Evolutionary conservation across 2,888 invertebrate species (phyloP), one percentile per base, ranked within the genome.

Genomic region (Melinaea menophilus): DNA sequence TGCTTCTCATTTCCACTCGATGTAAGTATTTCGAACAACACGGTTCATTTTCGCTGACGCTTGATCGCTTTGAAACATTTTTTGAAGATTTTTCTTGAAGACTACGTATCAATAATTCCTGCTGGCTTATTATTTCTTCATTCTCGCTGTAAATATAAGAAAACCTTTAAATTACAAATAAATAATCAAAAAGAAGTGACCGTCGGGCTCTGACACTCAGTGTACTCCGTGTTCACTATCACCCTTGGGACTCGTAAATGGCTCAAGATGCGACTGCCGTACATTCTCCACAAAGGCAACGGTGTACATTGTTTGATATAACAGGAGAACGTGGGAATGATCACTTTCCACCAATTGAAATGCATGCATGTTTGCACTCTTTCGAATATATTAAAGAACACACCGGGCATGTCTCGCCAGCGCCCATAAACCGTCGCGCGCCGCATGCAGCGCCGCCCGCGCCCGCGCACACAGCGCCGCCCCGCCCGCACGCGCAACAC

Each of bases 391-490:
- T 22, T 22, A 22, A 31, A 5, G 22, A 3, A 5, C n/a, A 7
- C 48, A 47, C 34, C 31, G 45, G 46, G 51, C 4, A 31, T 56
- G 55, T 82, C 78, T 65, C 67, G 76, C 73, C 51, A 66, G 64
- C 33, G 65, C 61, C 33, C 62, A 71, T n/a, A 76, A 70, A 70
- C 74, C 71, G 2, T 68, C 68, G 62, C 81, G 75, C 73, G 85
- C 81, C 63, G 66, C 72, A 67, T 59, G 11, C 47, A 79, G 73
- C 7, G 78, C 84, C 56, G 75, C 78, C 0, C 81, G 78, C 73
- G 83, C 78, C 69, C 82, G 81, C 4, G 55, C 78, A 74, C 86
- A 84, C 68, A 88, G 80, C 77, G 65, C 74, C 1, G 82, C 79
- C 71, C 88, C 82, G 66, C 82, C 84, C 71, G 65, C 69, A 55